These are phyloP conservation scores for Anastrepha obliqua DNA, from an alignment of 1,140 invertebrate species.

Conservation along the genomic window DNA sequence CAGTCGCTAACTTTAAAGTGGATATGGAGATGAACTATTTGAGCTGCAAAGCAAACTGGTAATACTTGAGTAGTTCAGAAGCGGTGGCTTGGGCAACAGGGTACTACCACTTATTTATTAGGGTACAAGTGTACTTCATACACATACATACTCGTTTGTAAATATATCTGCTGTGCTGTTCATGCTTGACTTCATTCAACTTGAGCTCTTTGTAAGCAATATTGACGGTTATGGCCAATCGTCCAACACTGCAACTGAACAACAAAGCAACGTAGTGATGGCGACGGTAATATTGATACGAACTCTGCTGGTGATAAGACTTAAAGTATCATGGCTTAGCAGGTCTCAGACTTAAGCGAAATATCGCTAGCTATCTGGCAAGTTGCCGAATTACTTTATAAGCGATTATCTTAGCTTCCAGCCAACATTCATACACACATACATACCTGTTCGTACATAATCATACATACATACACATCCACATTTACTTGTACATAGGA, in stretches of 20 bases:
- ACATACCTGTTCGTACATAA: no score
- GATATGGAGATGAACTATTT: no score
- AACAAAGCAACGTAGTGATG: not conserved
- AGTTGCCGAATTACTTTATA: not conserved
- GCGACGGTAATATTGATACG: not conserved
- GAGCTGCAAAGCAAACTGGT: no score
- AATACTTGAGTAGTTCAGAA: no score
- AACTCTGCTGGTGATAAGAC: slow-evolving; percentile 2
- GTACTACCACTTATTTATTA: no score
- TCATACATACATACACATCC: not conserved
- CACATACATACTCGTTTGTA: not conserved
- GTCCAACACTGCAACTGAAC: not conserved
- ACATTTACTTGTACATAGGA: no score
- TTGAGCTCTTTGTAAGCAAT: not conserved
- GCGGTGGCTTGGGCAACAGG: no score
- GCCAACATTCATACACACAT: not conserved
- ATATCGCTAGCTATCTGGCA: not conserved
- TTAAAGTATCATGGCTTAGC: not conserved
- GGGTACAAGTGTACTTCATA: no score
- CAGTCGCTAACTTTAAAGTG: no score
- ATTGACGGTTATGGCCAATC: not conserved
- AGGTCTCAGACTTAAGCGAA: not conserved
- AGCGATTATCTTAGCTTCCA: not conserved
- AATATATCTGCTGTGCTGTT: not conserved
- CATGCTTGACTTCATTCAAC: not conserved